Base-by-base conservation (phyloP, 2,888 invertebrate species). In the Hemicrepidius hirtus region DNA sequence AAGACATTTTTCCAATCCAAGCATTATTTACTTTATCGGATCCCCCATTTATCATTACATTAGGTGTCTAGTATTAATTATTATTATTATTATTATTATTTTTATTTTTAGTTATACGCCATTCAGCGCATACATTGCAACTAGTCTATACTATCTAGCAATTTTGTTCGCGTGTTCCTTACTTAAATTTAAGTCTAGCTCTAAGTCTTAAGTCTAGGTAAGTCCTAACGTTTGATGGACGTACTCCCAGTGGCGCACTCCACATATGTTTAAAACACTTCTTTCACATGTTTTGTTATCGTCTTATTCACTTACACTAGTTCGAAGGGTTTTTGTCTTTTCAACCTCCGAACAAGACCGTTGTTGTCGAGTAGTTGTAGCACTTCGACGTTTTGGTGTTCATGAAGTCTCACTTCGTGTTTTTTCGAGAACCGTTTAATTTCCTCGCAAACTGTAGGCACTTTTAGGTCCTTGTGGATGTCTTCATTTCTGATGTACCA, bases 181-280 rank as follows among this genome's bases (percentile, higher is more conserved):
- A 41, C 24, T 35, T 60, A 60, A 41, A 41, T 40, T 44, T 21
- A 41, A 60, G 60, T 40, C 21, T 32, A 57, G 9, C n/a, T n/a
- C n/a, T n/a, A n/a, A n/a, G 32, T 6, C 57, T 32, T 41, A 60
- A 37, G 41, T 41, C 41, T 60, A 60, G 21, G 41, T n/a, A 60
- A 40, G 40, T 60, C 41, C 12, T 44, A 41, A 9, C 44, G 40
- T 32, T 60, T 60, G 60, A 60, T 60, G 21, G 40, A 60, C 13
- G 60, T 60, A 60, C 60, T 41, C 44, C 20, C 60, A 60, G n/a
- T 60, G 60, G 59, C 35, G 41, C 60, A 41, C 44, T 60, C 60
- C 40, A 60, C 41, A 41, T 60, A 60, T 59, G 57, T 40, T 60
- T 60, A 41, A 60, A 60, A 60, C 40, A 60, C 60, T 60, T 41